phyloP scores from a whole-genome alignment of 2,797 vertebrate species.

The Myotis findleyi region DNA sequence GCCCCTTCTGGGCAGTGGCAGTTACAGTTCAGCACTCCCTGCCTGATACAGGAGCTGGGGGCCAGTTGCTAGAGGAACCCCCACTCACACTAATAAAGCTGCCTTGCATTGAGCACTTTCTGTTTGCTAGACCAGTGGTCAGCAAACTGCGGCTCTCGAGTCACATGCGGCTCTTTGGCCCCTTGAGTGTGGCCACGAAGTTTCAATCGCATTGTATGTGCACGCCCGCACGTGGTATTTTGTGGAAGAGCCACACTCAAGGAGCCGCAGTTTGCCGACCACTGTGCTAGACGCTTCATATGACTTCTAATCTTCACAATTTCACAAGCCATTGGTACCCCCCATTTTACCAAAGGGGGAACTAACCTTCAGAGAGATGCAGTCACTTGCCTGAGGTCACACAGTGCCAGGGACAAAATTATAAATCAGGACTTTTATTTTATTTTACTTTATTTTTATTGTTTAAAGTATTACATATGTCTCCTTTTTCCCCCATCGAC shows the following conservation, averaged over 20 bases:
- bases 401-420: background rate
- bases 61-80: background rate
- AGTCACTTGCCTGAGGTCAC: background rate
- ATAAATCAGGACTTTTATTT: background rate
- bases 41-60: background rate
- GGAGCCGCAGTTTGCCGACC: too few species aligned
- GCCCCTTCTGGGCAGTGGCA: background rate
- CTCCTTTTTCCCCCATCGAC: too few species aligned
- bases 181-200: too few species aligned
- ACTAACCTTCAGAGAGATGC: background rate
- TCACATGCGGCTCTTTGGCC: too few species aligned
- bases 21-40: background rate
- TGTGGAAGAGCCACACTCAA: too few species aligned
- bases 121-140: background rate
- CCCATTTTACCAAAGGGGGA: background rate
- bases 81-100: too few species aligned
- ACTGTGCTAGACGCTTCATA: background rate
- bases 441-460: background rate
- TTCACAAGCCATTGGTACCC: background rate
- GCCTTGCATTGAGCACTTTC: background rate
- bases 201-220: too few species aligned
- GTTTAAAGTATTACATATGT: too few species aligned
- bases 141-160: too few species aligned
- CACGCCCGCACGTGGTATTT: too few species aligned
- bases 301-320: background rate